Conservation (phyloP, 2,888 invertebrate species). For the Halocaridina rubra region DNA sequence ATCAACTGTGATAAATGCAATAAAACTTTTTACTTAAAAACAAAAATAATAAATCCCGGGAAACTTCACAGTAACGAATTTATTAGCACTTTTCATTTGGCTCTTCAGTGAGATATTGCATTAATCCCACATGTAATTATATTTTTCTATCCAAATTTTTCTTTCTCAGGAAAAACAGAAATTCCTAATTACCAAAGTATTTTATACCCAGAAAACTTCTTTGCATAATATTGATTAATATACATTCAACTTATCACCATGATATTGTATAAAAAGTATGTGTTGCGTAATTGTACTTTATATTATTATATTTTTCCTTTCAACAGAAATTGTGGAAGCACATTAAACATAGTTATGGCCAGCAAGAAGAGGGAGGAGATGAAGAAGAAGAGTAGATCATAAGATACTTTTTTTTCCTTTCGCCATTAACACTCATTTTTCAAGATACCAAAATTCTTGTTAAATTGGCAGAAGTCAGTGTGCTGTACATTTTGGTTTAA, state of each 20-base stretch:
- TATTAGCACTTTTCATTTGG: too few relatives aligned
- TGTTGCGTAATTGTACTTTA: background rate
- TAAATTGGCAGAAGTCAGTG: background rate
- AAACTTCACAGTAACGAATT: too few relatives aligned
- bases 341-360: conserved; percentile 39
- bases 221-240: background rate
- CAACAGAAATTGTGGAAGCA: conserved; percentile 48
- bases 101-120: too few relatives aligned
- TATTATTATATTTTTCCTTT: background rate
- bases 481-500: background rate
- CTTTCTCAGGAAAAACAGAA: background rate
- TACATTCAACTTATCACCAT: background rate
- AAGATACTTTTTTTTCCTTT: background rate
- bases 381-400: conserved; percentile 3
- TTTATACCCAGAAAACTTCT: too few relatives aligned
- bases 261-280: background rate
- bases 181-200: too few relatives aligned
- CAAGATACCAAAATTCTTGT: background rate
- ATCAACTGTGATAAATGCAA: too few relatives aligned
- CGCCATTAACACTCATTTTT: background rate
- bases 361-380: conserved; percentile 5
- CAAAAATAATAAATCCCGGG: too few relatives aligned
- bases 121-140: too few relatives aligned
- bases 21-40: too few relatives aligned
- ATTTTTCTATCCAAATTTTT: background rate